phyloP scores from a whole-genome alignment of 2,113 vertebrate genomes.

The Hydropotes inermis region DNA sequence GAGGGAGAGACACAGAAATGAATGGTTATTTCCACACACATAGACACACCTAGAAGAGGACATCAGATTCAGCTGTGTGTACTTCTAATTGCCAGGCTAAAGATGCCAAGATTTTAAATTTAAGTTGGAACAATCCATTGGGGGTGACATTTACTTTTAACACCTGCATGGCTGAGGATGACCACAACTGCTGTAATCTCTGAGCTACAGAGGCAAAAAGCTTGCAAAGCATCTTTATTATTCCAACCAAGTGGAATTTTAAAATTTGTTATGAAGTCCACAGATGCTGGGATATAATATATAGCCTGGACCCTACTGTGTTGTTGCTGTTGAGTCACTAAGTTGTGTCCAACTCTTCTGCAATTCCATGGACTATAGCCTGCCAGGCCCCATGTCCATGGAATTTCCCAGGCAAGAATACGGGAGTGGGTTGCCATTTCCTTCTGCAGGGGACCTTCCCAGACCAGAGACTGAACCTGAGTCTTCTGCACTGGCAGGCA shows the following conservation, averaged over 20 bases:
- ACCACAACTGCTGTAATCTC: not conserved
- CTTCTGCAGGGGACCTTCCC: not conserved
- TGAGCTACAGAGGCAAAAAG: not conserved
- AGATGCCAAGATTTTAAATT: not conserved
- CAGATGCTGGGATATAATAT: not conserved
- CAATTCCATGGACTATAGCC: not conserved
- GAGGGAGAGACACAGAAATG: not conserved
- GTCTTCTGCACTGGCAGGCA: not conserved
- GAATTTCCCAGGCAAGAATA: not conserved
- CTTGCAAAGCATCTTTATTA: not conserved
- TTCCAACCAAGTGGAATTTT: not conserved
- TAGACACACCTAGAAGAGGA: not conserved
- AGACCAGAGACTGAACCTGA: not conserved
- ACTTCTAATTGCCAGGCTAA: not conserved
- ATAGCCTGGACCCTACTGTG: not conserved
- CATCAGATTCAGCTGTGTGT: not conserved
- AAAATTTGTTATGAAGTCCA: not conserved
- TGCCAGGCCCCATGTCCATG: not conserved
- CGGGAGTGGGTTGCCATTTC: not conserved
- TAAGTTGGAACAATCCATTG: slow-evolving; percentile 27
- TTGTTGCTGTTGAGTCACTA: not conserved
- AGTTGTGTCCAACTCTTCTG: not conserved
- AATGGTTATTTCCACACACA: not conserved
- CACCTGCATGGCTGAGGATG: not conserved
- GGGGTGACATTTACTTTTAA: slow-evolving; percentile 3